Base-by-base conservation (phyloP, 2,888 invertebrate genomes). In the Latrodectus elegans region DNA sequence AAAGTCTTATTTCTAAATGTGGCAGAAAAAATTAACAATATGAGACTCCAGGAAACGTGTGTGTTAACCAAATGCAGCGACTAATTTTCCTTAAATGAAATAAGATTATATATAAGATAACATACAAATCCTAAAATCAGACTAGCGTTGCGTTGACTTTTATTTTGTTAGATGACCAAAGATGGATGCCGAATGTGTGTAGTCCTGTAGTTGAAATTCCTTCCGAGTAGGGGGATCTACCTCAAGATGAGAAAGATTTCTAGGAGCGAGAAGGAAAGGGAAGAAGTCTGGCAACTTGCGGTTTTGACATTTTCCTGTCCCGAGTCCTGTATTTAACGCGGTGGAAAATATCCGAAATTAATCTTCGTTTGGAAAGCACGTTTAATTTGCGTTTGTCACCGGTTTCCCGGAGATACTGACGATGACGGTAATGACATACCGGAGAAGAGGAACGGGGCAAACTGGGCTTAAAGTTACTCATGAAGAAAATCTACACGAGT, bases 241-340 rank as follows among this genome's bases (percentile, higher is more conserved):
- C 68, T 82, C 75, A 60, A 73, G 70, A 60, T 6, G 60, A 78
- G 65, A 67, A 76, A 75, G 84, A 84, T 76, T 83, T 83, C 76
- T 22, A 53, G 64, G 51, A 81, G 78, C 51, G 71, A 17, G 17
- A 38, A 53, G 64, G 51, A 74, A 72, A 65, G 71, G 11, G 51
- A 38, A 38, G 38, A 38, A 38, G 38, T 38, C 38, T 38, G 38
- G 38, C 86, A 80, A 87, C 81, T 87, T 87, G 86, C 86, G 86
- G 86, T 87, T 87, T 87, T 87, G 86, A 87, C 86, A 87, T 81
- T 76, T 89, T 90, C 82, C 90, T 91, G 53, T 91, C 91, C 12
- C 60, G 67, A 75, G 70, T 84, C 70, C 86, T 87, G 86, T 87
- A 87, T 81, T 87, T 87, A 87, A 87, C 86, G 81, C 86, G 86